Evolutionary conservation across 2,797 vertebrate genomes (phyloP).

Genomic region (Sebastes jordani): DNA sequence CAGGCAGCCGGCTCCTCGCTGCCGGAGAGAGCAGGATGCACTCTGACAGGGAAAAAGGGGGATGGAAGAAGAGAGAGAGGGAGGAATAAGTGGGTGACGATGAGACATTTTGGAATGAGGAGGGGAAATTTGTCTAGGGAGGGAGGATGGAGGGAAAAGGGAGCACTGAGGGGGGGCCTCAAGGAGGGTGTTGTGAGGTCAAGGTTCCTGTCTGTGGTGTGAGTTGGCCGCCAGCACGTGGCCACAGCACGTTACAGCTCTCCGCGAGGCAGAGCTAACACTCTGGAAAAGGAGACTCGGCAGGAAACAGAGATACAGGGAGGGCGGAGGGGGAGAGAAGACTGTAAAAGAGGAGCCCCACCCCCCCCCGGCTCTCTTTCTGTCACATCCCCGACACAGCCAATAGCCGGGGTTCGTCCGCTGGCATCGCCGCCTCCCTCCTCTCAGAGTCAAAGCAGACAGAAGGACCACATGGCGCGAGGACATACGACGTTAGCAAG

Average conservation of each 20-base stretch:
- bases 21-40: slow-evolving; percentile 33
- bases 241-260: slow-evolving; percentile 49
- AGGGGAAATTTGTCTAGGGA: not conserved
- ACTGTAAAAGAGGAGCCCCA: slow-evolving; percentile 34
- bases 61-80: not conserved
- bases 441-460: slow-evolving; percentile 5
- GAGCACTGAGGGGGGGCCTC: not conserved
- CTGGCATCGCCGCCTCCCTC: slow-evolving; percentile 16
- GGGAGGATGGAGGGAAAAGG: slow-evolving; percentile 2
- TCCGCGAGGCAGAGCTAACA: slow-evolving; percentile 34
- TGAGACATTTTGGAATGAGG: slow-evolving; percentile 8
- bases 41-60: slow-evolving; percentile 19
- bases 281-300: slow-evolving; percentile 22
- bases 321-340: not conserved
- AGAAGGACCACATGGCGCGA: slow-evolving; percentile 55
- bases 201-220: slow-evolving; percentile 52
- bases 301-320: not conserved
- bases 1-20: slow-evolving; percentile 35
- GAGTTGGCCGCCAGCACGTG: slow-evolving; percentile 56
- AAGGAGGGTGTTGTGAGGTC: slow-evolving; percentile 43
- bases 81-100: slow-evolving; percentile 35
- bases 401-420: slow-evolving; percentile 9
- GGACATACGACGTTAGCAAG: slow-evolving; percentile 52
- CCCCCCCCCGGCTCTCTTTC: not conserved
- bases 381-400: slow-evolving; percentile 12